Evolutionary conservation across 2,113 vertebrate species (phyloP), one percentile per base, ranked within the genome.

Genomic region (Podocnemis expansa): DNA sequence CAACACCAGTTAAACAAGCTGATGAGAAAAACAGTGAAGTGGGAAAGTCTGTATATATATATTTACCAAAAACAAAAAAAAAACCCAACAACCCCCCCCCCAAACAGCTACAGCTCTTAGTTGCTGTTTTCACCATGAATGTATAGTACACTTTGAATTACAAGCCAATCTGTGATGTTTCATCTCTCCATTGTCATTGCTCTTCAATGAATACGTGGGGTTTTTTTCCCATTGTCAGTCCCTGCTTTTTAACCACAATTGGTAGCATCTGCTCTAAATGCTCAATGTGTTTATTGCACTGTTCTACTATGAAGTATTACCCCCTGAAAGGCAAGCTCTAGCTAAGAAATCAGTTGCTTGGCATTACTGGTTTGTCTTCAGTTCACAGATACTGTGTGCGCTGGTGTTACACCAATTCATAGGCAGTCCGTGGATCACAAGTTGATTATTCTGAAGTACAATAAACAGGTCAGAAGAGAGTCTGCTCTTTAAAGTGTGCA

Each of bases 1-100:
- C 56, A 38, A 85, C 49, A 47, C 95, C 83, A 55, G 4, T 89
- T 94, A 90, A 90, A 43, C 52, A 70, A 60, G 63, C 70, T 92
- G 60, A 78, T 95, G 81, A 75, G 43, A 86, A 87, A 79, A 43
- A 27, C 47, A 41, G 34, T 14, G 45, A 34, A 56, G 54, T 86
- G 85, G 51, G 60, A 31, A 92, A 83, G 14, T 25, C 83, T 80
- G 60, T 89, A 25, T 83, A 45, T 82, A 82, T n/a, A n/a, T n/a
- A n/a, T n/a, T n/a, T n/a, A n/a, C n/a, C n/a, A n/a, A 76, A 87
- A 84, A 49, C 6, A 58, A 56, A 6, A 47, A 47, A 10, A 47
- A 47, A 47, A n/a, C n/a, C n/a, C n/a, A n/a, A n/a, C n/a, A 47
- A 47, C 47, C 47, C 5, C 43, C n/a, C n/a, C n/a, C n/a, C n/a